phyloP scores from a whole-genome alignment of 2,797 vertebrate species.

The Lithobates sylvaticus region DNA sequence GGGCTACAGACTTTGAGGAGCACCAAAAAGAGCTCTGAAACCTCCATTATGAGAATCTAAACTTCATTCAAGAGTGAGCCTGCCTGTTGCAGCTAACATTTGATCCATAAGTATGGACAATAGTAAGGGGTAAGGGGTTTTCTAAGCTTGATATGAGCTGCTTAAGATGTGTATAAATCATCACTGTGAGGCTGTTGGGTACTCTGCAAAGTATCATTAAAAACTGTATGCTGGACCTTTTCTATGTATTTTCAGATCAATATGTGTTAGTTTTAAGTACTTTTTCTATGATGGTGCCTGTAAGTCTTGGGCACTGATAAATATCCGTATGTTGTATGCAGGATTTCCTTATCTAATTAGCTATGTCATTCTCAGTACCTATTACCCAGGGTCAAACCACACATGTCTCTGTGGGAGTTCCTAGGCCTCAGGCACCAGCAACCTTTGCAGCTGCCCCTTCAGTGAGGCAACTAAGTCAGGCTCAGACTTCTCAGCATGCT shows the following conservation, averaged over 20 bases:
- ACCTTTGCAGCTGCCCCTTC: slow-evolving; percentile 79
- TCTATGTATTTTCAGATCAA: background rate
- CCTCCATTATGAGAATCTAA: too few species aligned
- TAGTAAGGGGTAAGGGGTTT: background rate
- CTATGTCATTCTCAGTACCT: slow-evolving; percentile 41
- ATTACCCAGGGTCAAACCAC: slow-evolving; percentile 85
- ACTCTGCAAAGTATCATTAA: background rate
- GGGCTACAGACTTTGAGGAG: too few species aligned
- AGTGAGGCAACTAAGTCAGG: slow-evolving; percentile 80
- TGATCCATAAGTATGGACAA: background rate
- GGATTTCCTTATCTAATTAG: slow-evolving; percentile 10
- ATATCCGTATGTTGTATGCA: background rate
- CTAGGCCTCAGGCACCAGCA: slow-evolving; percentile 83
- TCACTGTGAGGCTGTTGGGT: background rate
- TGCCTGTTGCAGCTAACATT: background rate
- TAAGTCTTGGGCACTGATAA: background rate
- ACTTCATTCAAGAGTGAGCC: too few species aligned
- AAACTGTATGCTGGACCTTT: background rate
- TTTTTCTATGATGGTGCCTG: background rate
- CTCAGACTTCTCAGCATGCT: slow-evolving; percentile 84
- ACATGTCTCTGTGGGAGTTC: slow-evolving; percentile 83
- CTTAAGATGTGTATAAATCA: too few species aligned
- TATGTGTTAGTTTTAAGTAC: background rate
- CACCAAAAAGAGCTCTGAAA: too few species aligned
- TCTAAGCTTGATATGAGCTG: background rate